A percentile compares a stretch with the other conserved stretches of the same genome.
phyloP scores from a whole-genome alignment of 1,140 invertebrate genomes.

The Matsumurasca onukii region DNA sequence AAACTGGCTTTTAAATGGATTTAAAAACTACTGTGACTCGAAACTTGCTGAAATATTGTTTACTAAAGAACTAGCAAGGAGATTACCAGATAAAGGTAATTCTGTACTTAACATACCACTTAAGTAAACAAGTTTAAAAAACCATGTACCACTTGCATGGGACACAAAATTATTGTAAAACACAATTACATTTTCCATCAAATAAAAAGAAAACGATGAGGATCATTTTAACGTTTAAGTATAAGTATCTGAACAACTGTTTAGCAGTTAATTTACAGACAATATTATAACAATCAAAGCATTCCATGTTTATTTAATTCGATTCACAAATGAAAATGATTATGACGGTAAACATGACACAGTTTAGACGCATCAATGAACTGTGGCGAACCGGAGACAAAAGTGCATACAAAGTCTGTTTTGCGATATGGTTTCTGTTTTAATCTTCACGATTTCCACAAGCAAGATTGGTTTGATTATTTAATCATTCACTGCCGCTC shows the following conservation, averaged over 20 bases:
- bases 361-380: no score
- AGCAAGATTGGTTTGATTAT: not conserved
- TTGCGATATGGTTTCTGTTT: not conserved
- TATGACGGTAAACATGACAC: no score
- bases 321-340: no score
- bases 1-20: no score
- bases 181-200: no score
- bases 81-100: not conserved
- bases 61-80: not conserved
- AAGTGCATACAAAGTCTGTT: not conserved
- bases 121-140: not conserved
- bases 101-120: not conserved
- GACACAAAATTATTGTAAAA: not conserved
- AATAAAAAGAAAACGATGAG: no score
- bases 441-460: not conserved
- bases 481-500: not conserved
- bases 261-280: not conserved
- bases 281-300: no score
- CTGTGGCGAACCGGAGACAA: not conserved
- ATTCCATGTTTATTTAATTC: no score
- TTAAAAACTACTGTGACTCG: no score
- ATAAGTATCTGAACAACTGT: not conserved
- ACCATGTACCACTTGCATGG: not conserved
- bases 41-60: conserved; percentile 2
- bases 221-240: not conserved